phyloP scores from a whole-genome alignment of 2,113 vertebrate species.

The Nansenia antarctica region DNA sequence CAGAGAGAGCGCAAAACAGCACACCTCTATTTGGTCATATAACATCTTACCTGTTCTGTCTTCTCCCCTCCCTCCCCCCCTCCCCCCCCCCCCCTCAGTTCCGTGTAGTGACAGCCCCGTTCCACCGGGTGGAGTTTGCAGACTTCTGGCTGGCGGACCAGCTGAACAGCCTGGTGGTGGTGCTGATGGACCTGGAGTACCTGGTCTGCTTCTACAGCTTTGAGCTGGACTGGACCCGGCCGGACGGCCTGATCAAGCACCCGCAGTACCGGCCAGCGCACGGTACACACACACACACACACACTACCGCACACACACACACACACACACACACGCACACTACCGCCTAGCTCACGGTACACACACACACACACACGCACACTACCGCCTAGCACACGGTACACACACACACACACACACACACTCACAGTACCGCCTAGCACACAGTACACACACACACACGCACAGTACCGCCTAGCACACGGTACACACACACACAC shows the following conservation, averaged over 20 bases:
- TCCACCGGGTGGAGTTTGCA: slow-evolving; percentile 97
- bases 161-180: slow-evolving; percentile 91
- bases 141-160: slow-evolving; percentile 99
- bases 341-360: background rate
- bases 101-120: slow-evolving; percentile 95
- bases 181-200: slow-evolving; percentile 97
- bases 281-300: slow-evolving; percentile 20
- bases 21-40: too few relatives aligned
- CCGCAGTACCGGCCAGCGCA: slow-evolving; percentile 50
- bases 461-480: background rate
- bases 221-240: slow-evolving; percentile 86
- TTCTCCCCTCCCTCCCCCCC: background rate
- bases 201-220: slow-evolving; percentile 99
- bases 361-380: background rate
- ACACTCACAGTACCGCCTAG: background rate
- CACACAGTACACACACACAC: background rate
- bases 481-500: too few relatives aligned
- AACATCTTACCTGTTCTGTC: background rate
- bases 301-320: background rate
- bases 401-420: background rate
- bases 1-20: too few relatives aligned
- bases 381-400: background rate
- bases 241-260: slow-evolving; percentile 71
- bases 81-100: slow-evolving; percentile 74
- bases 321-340: background rate